Conservation (phyloP, 2,113 vertebrate species). For the Dipodomys stephensi region DNA sequence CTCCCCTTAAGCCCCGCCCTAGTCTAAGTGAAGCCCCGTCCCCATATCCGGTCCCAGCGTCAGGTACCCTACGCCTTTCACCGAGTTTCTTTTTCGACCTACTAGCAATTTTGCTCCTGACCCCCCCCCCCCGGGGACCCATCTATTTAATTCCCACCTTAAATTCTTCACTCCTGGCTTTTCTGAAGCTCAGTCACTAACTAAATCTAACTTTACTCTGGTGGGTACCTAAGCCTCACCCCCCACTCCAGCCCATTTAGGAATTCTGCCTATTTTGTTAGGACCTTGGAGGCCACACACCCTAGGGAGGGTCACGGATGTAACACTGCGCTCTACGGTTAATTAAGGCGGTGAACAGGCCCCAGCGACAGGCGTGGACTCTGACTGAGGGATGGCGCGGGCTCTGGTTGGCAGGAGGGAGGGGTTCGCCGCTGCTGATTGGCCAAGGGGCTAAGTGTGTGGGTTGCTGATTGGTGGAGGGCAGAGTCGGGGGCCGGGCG, state of each 20-base stretch:
- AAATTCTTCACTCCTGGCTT: background rate
- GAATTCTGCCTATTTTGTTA: background rate
- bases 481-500: background rate
- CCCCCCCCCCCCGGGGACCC: background rate
- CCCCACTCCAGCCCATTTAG: background rate
- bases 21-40: background rate
- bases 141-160: background rate
- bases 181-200: background rate
- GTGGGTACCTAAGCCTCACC: background rate
- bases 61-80: background rate
- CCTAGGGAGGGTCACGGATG: background rate
- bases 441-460: background rate
- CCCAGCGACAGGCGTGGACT: background rate
- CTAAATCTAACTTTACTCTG: background rate
- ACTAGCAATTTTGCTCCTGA: background rate
- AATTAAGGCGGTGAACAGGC: background rate
- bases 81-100: background rate
- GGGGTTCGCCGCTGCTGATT: background rate
- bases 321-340: background rate
- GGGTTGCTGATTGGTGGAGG: conserved; percentile 36
- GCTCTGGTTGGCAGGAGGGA: background rate
- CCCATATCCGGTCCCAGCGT: background rate
- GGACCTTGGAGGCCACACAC: background rate
- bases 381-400: background rate
- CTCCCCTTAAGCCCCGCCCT: background rate